These are phyloP conservation scores for Platycheirus albimanus DNA, from an alignment of 2,888 invertebrate genomes.

Conservation along the genomic window DNA sequence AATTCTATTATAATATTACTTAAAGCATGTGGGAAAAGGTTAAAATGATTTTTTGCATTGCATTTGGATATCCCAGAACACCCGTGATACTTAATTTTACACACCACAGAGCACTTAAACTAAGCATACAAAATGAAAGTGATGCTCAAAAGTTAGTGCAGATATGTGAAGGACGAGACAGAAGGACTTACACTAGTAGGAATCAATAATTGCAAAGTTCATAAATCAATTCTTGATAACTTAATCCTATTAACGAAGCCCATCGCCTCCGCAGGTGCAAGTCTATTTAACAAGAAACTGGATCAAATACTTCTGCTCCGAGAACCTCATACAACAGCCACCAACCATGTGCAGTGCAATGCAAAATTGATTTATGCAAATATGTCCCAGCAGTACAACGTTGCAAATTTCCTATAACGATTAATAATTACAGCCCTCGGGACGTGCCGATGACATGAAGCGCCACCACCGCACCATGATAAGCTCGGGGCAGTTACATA, in stretches of 20 bases:
- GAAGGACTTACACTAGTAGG: no score
- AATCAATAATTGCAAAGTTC: no score
- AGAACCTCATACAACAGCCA: neutral
- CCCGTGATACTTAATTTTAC: no score
- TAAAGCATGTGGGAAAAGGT: no score
- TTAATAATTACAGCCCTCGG: constrained; percentile 68
- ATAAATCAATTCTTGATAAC: neutral
- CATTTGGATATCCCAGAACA: no score
- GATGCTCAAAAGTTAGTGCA: no score
- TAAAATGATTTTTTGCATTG: no score
- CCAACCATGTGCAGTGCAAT: neutral
- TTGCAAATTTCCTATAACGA: constrained; percentile 73
- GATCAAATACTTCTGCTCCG: neutral
- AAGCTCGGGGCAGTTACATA: constrained; percentile 66
- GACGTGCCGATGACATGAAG: constrained; percentile 69
- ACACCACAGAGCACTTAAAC: no score
- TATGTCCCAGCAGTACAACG: constrained; percentile 55
- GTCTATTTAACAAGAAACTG: neutral
- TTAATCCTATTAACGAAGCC: neutral
- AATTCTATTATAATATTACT: no score
- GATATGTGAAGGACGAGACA: no score
- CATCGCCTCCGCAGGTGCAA: neutral
- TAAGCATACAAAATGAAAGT: no score
- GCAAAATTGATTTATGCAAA: constrained; percentile 67
- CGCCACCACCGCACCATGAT: constrained; percentile 46